phyloP scores from a whole-genome alignment of 2,888 invertebrate genomes.

The Sipha maydis region DNA sequence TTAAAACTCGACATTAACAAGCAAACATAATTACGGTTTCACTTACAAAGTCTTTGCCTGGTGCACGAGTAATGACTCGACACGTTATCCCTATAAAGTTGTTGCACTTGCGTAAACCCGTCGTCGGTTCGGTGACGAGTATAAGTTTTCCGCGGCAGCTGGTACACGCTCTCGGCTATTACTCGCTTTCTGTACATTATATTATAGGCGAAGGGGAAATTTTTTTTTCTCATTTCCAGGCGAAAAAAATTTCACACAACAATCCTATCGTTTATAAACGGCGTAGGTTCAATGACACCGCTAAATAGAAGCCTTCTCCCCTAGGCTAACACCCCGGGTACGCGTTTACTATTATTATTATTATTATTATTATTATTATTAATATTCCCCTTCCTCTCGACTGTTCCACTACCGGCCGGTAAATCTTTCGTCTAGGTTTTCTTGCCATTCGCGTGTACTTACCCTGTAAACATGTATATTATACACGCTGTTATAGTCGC shows the following conservation, averaged over 20 bases:
- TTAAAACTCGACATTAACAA: too few relatives aligned
- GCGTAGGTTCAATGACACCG: conserved; percentile 47
- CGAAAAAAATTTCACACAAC: conserved; percentile 30
- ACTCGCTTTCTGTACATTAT: not conserved
- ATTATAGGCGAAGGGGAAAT: conserved; percentile 32
- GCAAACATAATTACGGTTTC: too few relatives aligned
- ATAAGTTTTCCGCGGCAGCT: conserved; percentile 36
- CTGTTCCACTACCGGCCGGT: not conserved
- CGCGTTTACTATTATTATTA: conserved; percentile 21
- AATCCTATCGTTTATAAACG: not conserved
- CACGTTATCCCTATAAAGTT: not conserved
- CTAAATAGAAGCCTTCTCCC: conserved; percentile 6
- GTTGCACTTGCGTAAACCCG: conserved; percentile 28
- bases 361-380: not conserved
- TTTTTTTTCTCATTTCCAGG: conserved; percentile 29
- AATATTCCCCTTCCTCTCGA: not conserved
- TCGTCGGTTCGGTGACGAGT: not conserved
- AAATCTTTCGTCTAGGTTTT: conserved; percentile 15
- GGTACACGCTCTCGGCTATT: conserved; percentile 29
- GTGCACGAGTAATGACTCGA: not conserved
- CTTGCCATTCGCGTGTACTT: not conserved
- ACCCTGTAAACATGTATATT: not conserved
- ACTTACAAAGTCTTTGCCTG: not conserved
- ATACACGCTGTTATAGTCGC: not conserved
- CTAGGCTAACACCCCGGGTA: conserved; percentile 11